A percentile compares a stretch with the other conserved stretches of the same genome.
phyloP scores from a whole-genome alignment of 2,888 invertebrate genomes.

The Ptilodon capucinus region DNA sequence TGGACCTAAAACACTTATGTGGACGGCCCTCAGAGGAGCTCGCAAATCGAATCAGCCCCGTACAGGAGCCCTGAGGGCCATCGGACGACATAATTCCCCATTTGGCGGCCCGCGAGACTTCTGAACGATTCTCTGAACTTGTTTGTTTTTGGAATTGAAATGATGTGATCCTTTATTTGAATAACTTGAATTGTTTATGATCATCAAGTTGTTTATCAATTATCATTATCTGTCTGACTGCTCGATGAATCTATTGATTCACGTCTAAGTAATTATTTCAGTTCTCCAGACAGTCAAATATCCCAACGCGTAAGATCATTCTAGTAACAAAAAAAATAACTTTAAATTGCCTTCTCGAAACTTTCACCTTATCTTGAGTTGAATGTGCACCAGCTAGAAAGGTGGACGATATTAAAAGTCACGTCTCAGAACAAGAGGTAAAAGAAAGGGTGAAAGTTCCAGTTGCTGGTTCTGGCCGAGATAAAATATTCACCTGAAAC shows the following conservation, averaged over 20 bases:
- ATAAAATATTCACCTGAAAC: constrained; percentile 57
- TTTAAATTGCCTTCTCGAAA: neutral
- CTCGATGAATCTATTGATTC: too few relatives aligned
- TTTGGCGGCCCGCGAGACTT: constrained; percentile 36
- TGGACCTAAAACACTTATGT: constrained; percentile 43
- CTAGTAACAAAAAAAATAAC: neutral
- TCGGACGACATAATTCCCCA: constrained; percentile 40
- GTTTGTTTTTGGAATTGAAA: constrained; percentile 23
- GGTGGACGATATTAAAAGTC: constrained; percentile 47
- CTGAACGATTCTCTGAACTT: constrained; percentile 15
- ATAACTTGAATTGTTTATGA: neutral
- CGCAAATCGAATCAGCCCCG: constrained; percentile 46
- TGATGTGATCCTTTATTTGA: constrained; percentile 9
- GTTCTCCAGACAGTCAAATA: too few relatives aligned
- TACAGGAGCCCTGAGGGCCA: constrained; percentile 25
- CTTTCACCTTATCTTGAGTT: neutral
- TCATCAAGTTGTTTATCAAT: neutral
- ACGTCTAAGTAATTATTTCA: too few relatives aligned
- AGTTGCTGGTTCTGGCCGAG: constrained; percentile 22
- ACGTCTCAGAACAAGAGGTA: constrained; percentile 49
- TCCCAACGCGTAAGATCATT: neutral
- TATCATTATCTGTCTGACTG: neutral
- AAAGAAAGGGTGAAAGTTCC: constrained; percentile 47
- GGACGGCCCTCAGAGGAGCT: constrained; percentile 35
- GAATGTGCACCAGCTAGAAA: constrained; percentile 11